Evolutionary conservation across 1,140 invertebrate species (phyloP), one percentile per base, ranked within the genome.

Genomic region (Vanessa tameamea): DNA sequence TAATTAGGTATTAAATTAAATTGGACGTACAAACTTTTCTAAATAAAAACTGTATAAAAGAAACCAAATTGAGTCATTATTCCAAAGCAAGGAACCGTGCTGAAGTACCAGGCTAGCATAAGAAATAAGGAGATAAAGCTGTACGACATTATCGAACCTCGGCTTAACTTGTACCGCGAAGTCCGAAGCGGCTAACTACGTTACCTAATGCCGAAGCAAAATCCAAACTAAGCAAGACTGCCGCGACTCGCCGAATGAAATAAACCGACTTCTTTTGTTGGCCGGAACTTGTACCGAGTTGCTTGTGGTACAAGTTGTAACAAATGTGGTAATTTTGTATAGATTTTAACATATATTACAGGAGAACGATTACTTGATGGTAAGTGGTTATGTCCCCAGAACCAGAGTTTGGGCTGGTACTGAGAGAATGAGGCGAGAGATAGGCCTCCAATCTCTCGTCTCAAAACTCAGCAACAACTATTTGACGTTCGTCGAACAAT

Each of bases 181-280:
- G 57, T 63, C 59, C 37, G 63, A 37, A 37, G 51, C 15, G 1
- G 43, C 50, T 71, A 71, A 71, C 69, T 51, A 20, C 64, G 55
- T 50, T 73, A 73, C 20, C 64, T 73, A 67, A 73, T 47, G 71
- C 55, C 47, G 51, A 23, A 67, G 66, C 53, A 43, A 55, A 73
- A 67, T 61, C 71, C 65, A 48, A 71, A 64, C 71, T 61, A 67
- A 67, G 65, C 71, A 63, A 59, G 69, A 71, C 23, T 43, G 55
- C 64, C 47, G 68, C 68, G 51, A 50, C 57, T 55, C 57, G 59
- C 57, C 64, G 51, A 67, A 68, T 68, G 64, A 73, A 73, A 73
- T 73, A 67, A 73, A 67, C 71, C 47, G 64, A 73, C 64, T 73
- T 67, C 71, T 73, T 73, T 73, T 67, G 71, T 67, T 73, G 43